These are phyloP conservation scores for Acleris holmiana DNA, from an alignment of 2,888 invertebrate genomes.

Conservation along the genomic window DNA sequence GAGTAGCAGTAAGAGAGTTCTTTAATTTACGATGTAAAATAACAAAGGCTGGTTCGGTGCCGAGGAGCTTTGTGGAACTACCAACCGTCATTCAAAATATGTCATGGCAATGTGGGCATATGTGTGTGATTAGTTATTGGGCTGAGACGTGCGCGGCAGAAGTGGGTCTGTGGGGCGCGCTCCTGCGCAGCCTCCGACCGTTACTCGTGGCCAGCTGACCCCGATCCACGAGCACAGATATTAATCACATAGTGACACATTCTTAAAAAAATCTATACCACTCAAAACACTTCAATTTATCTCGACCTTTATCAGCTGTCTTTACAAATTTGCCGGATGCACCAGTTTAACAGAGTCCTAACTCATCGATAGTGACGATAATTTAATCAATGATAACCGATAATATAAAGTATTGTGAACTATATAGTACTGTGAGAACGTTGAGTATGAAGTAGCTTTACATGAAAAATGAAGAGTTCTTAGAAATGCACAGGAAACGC, in stretches of 20 bases:
- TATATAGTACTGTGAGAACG: neutral
- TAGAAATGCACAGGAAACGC: constrained; percentile 35
- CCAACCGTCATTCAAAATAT: too few species aligned
- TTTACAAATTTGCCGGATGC: constrained; percentile 10
- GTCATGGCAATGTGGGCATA: neutral
- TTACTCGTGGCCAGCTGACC: constrained; percentile 64
- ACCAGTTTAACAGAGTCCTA: neutral
- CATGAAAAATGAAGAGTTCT: constrained; percentile 24
- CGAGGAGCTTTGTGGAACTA: too few species aligned
- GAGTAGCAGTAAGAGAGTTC: neutral
- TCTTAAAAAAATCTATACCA: constrained; percentile 3
- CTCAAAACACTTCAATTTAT: neutral
- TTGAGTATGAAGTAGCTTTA: constrained; percentile 5
- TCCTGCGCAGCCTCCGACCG: constrained; percentile 65
- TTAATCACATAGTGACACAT: constrained; percentile 43
- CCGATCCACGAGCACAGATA: constrained; percentile 62
- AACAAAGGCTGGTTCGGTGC: too few species aligned
- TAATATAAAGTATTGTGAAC: neutral
- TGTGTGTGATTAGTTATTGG: constrained; percentile 36
- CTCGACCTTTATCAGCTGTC: neutral
- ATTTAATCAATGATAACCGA: neutral
- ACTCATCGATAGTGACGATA: neutral
- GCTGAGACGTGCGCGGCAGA: constrained; percentile 55
- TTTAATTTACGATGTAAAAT: neutral
- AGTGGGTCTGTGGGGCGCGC: constrained; percentile 57